Percentiles rank a stretch among this genome's conserved stretches.
These are phyloP conservation scores for Paradoxurus hermaphroditus DNA, from an alignment of 2,113 vertebrate genomes.

Conservation along the genomic window DNA sequence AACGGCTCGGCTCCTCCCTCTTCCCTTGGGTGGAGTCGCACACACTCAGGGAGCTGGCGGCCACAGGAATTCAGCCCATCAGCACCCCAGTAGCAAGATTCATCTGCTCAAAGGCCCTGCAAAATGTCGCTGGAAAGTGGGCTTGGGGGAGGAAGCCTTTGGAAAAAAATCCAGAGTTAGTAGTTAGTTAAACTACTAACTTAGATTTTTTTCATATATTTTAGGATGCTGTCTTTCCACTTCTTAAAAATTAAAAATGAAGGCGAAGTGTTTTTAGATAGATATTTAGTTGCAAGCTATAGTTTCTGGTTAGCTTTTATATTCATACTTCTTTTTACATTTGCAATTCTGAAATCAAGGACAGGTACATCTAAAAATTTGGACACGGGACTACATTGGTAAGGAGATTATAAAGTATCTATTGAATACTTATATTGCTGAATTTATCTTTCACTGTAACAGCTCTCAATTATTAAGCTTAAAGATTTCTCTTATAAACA, in stretches of 20 bases:
- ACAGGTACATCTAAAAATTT: neutral
- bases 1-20: neutral
- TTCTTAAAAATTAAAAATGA: constrained; percentile 15
- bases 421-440: neutral
- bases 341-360: neutral
- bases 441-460: neutral
- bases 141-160: neutral
- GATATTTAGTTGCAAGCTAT: neutral
- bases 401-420: neutral
- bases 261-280: neutral
- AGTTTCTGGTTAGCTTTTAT: constrained; percentile 5
- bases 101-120: neutral
- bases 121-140: neutral
- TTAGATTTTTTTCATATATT: neutral
- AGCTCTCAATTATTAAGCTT: constrained; percentile 11
- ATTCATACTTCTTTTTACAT: neutral
- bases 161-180: neutral
- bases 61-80: neutral
- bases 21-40: neutral
- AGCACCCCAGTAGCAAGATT: neutral
- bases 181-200: neutral
- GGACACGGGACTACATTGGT: neutral
- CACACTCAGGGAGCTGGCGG: neutral
- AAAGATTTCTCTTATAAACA: neutral
- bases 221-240: neutral